Evolutionary conservation across 1,140 invertebrate species (phyloP).

Genomic region (Rhopalosiphum padi): DNA sequence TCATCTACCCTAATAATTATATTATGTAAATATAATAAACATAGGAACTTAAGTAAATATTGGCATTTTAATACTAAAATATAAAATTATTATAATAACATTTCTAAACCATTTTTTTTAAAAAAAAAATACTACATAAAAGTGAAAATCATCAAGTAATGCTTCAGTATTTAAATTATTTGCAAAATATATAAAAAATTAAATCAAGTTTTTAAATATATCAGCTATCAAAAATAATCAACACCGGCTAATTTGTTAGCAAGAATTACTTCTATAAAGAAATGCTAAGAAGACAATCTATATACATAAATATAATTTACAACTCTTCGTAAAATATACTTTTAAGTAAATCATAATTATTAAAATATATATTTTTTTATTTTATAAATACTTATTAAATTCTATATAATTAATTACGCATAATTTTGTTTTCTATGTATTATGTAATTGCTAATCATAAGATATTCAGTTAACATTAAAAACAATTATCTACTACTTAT

Average conservation of each 20-base stretch:
- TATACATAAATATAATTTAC: not conserved
- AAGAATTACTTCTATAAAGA: not conserved
- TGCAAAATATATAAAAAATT: not conserved
- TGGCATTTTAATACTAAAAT: not conserved
- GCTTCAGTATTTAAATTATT: not conserved
- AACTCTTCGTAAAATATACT: not conserved
- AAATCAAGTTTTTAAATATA: not conserved
- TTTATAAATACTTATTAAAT: not conserved
- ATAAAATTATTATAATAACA: not conserved
- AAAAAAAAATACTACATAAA: not conserved
- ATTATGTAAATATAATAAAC: not conserved
- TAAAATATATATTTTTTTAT: not conserved
- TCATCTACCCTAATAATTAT: not conserved
- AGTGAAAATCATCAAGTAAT: not conserved
- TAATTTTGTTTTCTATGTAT: not conserved
- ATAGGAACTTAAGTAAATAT: not conserved
- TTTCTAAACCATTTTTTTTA: not conserved
- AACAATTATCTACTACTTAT: not conserved
- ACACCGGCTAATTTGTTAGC: not conserved
- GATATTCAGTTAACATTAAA: conserved; percentile 4
- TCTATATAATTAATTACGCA: not conserved
- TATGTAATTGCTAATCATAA: not conserved
- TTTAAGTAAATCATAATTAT: not conserved
- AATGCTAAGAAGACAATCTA: not conserved
- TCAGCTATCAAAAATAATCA: not conserved